These are phyloP conservation scores for Branchinecta lindahli DNA, from an alignment of 1,140 invertebrate species.

Conservation along the genomic window DNA sequence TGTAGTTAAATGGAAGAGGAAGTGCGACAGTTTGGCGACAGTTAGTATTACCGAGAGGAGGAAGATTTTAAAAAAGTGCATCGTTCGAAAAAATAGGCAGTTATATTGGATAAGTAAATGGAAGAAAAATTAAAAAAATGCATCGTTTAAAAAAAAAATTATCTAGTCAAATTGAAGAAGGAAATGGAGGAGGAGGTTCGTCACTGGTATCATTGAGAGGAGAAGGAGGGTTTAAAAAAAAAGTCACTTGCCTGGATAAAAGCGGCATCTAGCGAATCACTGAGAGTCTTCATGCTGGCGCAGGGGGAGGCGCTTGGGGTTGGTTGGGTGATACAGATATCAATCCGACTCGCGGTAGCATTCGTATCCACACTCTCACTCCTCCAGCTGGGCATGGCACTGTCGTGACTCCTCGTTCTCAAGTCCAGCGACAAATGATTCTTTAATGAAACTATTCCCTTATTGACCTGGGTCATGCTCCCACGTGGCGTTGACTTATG, in stretches of 20 bases:
- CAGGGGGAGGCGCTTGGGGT: constrained; percentile 64
- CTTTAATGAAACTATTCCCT: neutral
- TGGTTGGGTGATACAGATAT: constrained; percentile 54
- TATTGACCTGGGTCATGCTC: neutral
- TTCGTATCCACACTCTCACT: neutral
- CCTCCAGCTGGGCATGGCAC: neutral
- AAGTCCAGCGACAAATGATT: neutral
- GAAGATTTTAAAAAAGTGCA: no score
- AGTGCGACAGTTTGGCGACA: no score
- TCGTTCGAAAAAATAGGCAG: no score
- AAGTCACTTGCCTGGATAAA: neutral
- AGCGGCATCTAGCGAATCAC: constrained; percentile 16
- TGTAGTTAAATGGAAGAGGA: no score
- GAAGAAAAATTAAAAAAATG: no score
- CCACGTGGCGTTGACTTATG: constrained; percentile 10
- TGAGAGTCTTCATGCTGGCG: constrained; percentile 44
- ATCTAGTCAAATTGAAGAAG: no score
- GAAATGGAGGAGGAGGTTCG: no score
- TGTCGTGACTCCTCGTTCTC: neutral
- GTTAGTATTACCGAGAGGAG: no score
- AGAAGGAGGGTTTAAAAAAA: neutral
- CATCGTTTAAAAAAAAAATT: no score
- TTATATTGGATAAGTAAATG: no score
- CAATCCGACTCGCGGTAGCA: constrained; percentile 31
- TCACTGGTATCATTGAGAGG: no score